Percentiles rank a stretch among this genome's conserved stretches.
These are phyloP conservation scores for Tachystola acroxantha DNA, from an alignment of 2,888 invertebrate genomes.

Conservation along the genomic window DNA sequence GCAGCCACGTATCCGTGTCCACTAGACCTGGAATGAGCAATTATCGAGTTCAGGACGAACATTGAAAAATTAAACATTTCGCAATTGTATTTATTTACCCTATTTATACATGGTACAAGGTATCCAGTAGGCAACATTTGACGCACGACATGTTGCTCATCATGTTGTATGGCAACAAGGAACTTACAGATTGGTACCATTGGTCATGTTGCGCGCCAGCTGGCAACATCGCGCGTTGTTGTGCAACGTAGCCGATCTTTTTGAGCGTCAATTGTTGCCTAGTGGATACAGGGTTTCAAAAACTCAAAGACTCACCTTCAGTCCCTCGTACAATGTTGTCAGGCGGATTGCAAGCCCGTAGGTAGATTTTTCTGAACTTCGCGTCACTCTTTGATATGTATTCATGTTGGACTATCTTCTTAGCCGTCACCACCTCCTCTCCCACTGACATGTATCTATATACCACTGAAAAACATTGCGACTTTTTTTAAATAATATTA, in stretches of 20 bases:
- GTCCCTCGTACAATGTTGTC: conserved; percentile 82
- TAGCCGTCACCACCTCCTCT: conserved; percentile 57
- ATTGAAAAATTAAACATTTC: neutral
- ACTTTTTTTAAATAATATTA: neutral
- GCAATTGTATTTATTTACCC: no score
- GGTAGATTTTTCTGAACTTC: conserved; percentile 81
- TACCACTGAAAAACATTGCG: conserved; percentile 79
- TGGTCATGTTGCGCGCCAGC: no score
- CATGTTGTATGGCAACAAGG: no score
- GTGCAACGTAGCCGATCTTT: no score
- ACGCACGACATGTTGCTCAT: no score
- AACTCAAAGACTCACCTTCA: no score
- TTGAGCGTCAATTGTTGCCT: no score
- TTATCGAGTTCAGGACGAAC: neutral
- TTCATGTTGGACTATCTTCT: conserved; percentile 62
- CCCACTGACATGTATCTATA: conserved; percentile 87
- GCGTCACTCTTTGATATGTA: conserved; percentile 77
- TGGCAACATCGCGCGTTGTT: no score
- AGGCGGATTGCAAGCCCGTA: conserved; percentile 84
- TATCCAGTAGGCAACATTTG: no score
- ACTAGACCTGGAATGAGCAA: conserved; percentile 45
- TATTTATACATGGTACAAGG: no score
- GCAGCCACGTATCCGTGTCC: conserved; percentile 77
- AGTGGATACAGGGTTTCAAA: no score
- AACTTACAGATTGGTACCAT: no score